Conservation (phyloP, 2,113 vertebrate genomes). For the Halcyon senegalensis region DNA sequence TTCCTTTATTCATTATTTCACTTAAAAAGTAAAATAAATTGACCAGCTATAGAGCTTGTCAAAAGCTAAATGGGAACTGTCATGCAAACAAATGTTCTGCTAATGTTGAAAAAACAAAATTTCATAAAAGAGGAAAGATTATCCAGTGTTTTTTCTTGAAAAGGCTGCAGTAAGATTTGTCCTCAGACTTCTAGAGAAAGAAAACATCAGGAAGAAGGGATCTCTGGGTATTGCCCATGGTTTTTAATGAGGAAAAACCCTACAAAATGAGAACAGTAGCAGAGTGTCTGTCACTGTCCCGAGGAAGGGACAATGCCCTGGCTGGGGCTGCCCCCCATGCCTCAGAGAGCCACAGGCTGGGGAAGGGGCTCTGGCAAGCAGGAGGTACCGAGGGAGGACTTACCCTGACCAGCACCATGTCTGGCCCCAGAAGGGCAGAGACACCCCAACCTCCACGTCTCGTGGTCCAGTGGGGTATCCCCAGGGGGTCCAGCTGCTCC, state of each 20-base stretch:
- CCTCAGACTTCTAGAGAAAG: neutral
- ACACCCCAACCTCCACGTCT: conserved; percentile 74
- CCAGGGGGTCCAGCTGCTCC: conserved; percentile 65
- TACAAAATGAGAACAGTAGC: fast-evolving
- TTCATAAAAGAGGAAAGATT: neutral
- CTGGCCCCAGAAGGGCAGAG: conserved; percentile 74
- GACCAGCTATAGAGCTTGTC: neutral
- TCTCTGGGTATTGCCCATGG: neutral
- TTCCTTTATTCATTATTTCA: neutral
- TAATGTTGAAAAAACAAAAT: neutral
- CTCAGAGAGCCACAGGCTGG: fast-evolving
- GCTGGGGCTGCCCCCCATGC: neutral
- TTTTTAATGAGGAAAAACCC: neutral
- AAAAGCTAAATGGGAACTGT: conserved; percentile 34
- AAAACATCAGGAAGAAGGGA: neutral
- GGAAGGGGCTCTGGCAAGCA: neutral
- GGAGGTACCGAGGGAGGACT: neutral
- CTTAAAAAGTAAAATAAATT: conserved; percentile 40
- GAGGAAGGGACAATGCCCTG: no score
- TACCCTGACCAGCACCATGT: conserved; percentile 81
- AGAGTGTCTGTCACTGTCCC: fast-evolving
- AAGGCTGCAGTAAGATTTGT: neutral
- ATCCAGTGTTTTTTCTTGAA: neutral
- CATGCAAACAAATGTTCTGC: neutral
- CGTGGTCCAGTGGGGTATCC: conserved; percentile 35